Evolutionary conservation across 2,113 vertebrate genomes (phyloP).

Genomic region (Melanostigma gelatinosum): DNA sequence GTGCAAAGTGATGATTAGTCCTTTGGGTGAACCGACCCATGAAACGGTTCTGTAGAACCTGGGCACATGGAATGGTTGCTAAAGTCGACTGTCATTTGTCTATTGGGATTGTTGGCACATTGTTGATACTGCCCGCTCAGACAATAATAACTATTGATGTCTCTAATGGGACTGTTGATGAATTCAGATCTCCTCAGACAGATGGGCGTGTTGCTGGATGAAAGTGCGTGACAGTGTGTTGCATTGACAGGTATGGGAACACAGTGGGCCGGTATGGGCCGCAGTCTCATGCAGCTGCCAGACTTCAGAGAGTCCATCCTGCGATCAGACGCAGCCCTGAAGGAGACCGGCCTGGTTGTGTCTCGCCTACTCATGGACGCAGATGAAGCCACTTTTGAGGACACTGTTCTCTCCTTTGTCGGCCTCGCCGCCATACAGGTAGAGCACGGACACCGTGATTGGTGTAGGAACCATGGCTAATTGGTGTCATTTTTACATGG

Average conservation of each 20-base stretch:
- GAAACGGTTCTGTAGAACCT: too few species aligned
- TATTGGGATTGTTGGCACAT: too few species aligned
- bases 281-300: conserved; percentile 89
- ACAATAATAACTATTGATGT: background rate
- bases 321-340: conserved; percentile 87
- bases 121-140: background rate
- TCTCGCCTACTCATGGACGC: conserved; percentile 87
- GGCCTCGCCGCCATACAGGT: conserved; percentile 96
- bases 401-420: conserved; percentile 90
- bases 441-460: background rate
- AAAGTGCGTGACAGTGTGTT: background rate
- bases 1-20: too few species aligned
- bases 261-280: conserved; percentile 94
- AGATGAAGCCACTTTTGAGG: conserved; percentile 89
- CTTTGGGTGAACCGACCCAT: too few species aligned
- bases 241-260: conserved; percentile 91
- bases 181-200: background rate
- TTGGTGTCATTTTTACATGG: background rate
- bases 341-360: conserved; percentile 87
- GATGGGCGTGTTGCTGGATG: background rate
- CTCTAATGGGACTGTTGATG: background rate
- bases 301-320: conserved; percentile 90
- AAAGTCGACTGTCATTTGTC: too few species aligned
- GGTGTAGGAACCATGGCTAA: background rate
- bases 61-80: too few species aligned